Evolutionary conservation across 2,888 invertebrate genomes (phyloP).

Genomic region (Alcis repandata): DNA sequence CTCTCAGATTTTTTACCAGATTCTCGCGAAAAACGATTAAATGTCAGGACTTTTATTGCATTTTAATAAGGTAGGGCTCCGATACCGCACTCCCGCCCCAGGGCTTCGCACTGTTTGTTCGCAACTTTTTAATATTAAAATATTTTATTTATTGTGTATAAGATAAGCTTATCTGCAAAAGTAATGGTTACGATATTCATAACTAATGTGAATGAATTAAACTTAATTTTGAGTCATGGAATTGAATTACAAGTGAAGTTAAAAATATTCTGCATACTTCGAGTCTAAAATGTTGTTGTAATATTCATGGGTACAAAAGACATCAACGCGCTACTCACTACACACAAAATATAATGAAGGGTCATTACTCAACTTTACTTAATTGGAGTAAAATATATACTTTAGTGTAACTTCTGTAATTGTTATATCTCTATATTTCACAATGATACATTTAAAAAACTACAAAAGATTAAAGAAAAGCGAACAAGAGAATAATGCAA

Average conservation of each 20-base stretch:
- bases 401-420: background rate
- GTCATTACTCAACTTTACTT: background rate
- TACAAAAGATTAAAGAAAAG: background rate
- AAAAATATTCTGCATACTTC: background rate
- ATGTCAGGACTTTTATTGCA: constrained; percentile 69
- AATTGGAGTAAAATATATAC: background rate
- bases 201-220: constrained; percentile 52
- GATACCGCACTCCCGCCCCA: constrained; percentile 52
- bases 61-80: constrained; percentile 67
- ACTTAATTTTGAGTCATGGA: constrained; percentile 46
- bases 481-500: background rate
- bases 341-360: background rate
- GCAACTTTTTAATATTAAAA: constrained; percentile 52
- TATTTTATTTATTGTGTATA: constrained; percentile 42
- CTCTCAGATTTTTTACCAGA: constrained; percentile 49
- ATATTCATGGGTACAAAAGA: constrained; percentile 62
- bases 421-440: background rate
- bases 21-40: constrained; percentile 69
- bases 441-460: background rate
- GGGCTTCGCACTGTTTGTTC: constrained; percentile 59
- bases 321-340: constrained; percentile 63
- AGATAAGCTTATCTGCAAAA: constrained; percentile 58
- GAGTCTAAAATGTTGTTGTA: constrained; percentile 2
- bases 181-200: constrained; percentile 43
- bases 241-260: constrained; percentile 28